Base-by-base conservation (phyloP, 2,797 vertebrate species). In the Mastacembelus armatus region DNA sequence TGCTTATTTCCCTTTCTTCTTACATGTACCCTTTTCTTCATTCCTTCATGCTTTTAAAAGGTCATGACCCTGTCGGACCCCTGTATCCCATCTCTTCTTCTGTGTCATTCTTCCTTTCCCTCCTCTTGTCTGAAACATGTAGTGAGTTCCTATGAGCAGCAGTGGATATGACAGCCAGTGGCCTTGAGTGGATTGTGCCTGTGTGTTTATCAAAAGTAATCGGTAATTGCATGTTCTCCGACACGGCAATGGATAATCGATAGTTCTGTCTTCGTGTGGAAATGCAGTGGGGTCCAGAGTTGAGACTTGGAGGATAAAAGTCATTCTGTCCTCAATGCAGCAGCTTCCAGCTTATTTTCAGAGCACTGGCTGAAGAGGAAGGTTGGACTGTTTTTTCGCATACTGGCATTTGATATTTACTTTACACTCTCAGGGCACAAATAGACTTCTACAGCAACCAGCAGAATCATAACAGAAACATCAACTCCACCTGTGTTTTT, bases 181-280 rank as follows among this genome's bases (percentile, higher is more conserved):
- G 79, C 75, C 67, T 77, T 33, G 27, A 57, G 61, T 44, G 58
- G 24, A 58, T 67, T 42, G 43, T 74, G 73, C 60, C 40, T 73
- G 49, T 56, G 38, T 49, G 57, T 51, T 75, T 65, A 71, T 82
- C 69, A 73, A 47, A 86, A 85, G 78, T 66, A 72, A 89, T 83
- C 77, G 77, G 71, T 71, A 80, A 80, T 83, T 71, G 78, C 85
- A 82, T 75, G 63, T 84, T 88, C 60, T 69, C 56, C 74, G 56
- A 77, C 73, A 81, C 69, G 33, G 69, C 59, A 73, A 80, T 73
- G 57, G 62, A 62, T 82, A 85, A 90, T 91, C 88, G 66, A 90
- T 89, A 85, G 69, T 63, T 73, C 61, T 81, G 77, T 77, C 73
- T 79, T 52, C n/a, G n/a, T 39, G 54, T 73, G 61, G 56, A 66